Evolutionary conservation across 2,113 vertebrate species (phyloP), one percentile per base, ranked within the genome.

Genomic region (Tricholaema leucomelas): DNA sequence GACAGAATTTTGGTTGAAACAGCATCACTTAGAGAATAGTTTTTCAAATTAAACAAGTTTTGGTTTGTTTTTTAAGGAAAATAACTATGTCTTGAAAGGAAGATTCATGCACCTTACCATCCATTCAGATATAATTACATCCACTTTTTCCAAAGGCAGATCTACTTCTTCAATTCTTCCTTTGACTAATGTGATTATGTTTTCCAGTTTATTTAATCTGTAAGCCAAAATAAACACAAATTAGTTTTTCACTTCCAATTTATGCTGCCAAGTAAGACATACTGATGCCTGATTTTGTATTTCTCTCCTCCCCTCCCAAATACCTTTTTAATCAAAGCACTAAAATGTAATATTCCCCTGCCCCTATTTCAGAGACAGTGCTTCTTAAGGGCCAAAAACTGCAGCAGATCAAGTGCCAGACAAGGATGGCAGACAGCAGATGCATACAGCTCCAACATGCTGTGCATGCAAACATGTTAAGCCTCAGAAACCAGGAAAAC

Each of bases 81-180:
- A 50, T 15, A 73, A 73, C 14, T 15, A 10, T 21, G 12, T 18
- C 21, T 65, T 44, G 7, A 35, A 65, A 74, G 74, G 17, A 81
- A 48, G 15, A 82, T n/a, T 42, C 31, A 38, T 91, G n/a, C 11
- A 36, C 14, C 99, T 99, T 96, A 99, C 99, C 99, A 99, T 99
- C 99, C 99, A 99, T 46, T 99, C 99, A 7, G 99, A 99, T 97
- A 99, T 97, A 96, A 99, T 99, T 87, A 99, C 82, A 92, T 99
- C 99, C 91, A 99, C 99, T 96, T 99, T 98, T 87, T 99, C 98
- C 94, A 98, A 92, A 36, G 99, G 99, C 59, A 99, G 98, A 81
- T 94, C 94, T 81, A 99, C 98, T 92, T 99, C 99, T 96, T 99
- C 99, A 2, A 99, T 98, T 90, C 98, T 98, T 92, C 99, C 99